phyloP scores from a whole-genome alignment of 2,113 vertebrate genomes.

The Myotis lucifugus region DNA sequence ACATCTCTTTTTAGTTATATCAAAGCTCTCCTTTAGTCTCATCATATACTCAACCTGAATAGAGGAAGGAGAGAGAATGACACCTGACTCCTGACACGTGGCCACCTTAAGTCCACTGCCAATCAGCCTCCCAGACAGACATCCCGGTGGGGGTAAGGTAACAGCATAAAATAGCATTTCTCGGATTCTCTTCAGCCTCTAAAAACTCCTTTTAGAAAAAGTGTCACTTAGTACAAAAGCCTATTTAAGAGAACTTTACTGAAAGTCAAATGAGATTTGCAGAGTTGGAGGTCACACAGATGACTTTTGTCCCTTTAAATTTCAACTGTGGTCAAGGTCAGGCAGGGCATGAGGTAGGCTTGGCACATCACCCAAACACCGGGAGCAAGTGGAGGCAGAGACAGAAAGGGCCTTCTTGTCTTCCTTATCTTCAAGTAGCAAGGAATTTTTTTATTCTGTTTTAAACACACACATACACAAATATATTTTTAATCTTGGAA shows the following conservation, averaged over 20 bases:
- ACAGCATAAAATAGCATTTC: background rate
- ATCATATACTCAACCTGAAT: background rate
- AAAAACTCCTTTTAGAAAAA: background rate
- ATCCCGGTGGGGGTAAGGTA: background rate
- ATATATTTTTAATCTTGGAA: slow-evolving; percentile 17
- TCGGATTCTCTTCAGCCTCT: background rate
- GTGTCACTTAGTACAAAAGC: background rate
- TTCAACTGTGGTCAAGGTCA: slow-evolving; percentile 43
- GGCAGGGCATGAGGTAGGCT: background rate
- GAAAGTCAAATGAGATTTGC: background rate
- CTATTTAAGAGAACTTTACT: background rate
- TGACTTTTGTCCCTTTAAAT: background rate
- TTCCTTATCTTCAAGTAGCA: background rate
- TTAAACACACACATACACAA: background rate
- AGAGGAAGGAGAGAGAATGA: background rate
- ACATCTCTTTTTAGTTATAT: background rate
- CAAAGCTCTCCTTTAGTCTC: background rate
- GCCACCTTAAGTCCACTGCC: background rate
- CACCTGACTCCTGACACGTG: background rate
- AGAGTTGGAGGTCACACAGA: background rate
- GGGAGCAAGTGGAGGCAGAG: background rate
- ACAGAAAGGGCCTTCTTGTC: background rate
- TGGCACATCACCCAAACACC: background rate
- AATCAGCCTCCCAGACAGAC: background rate
- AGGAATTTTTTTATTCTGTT: background rate